A percentile compares a stretch with the other conserved stretches of the same genome.
These are phyloP conservation scores for Cremastinae sp. DNA, from an alignment of 2,888 invertebrate species.

Conservation along the genomic window DNA sequence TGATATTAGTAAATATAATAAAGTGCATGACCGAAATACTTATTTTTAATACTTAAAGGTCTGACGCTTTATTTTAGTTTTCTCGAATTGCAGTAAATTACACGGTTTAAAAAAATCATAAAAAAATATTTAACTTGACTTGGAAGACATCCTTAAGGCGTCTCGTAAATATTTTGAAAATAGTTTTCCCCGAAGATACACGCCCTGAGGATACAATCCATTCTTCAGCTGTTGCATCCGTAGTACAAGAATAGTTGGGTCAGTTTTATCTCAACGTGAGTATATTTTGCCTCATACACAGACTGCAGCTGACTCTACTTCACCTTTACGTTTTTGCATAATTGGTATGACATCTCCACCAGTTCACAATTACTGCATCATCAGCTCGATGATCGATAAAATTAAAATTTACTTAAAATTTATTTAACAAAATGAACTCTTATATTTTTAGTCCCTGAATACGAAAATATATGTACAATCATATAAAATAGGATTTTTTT, in stretches of 20 bases:
- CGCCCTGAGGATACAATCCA: constrained; percentile 13
- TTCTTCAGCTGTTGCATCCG: constrained; percentile 33
- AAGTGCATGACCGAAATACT: background rate
- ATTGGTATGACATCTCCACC: background rate
- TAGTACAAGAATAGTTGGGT: constrained; percentile 38
- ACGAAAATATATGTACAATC: too few species aligned
- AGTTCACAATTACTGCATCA: background rate
- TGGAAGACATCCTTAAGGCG: too few species aligned
- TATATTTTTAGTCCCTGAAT: too few species aligned
- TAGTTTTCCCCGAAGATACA: background rate
- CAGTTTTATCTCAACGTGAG: constrained; percentile 24
- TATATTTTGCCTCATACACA: constrained; percentile 2
- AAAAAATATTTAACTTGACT: too few species aligned
- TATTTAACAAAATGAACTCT: too few species aligned
- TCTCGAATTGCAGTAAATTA: too few species aligned
- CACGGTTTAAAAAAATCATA: too few species aligned
- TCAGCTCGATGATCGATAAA: background rate
- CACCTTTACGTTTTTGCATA: background rate
- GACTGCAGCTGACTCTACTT: constrained; percentile 14
- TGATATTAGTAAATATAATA: background rate
- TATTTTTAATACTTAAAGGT: background rate
- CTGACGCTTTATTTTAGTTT: too few species aligned
- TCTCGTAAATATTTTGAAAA: background rate
- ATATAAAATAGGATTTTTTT: too few species aligned
- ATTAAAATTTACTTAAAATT: too few species aligned